Evolutionary conservation across 2,888 invertebrate species (phyloP), one percentile per base, ranked within the genome.

Genomic region (Petrolisthes cinctipes): DNA sequence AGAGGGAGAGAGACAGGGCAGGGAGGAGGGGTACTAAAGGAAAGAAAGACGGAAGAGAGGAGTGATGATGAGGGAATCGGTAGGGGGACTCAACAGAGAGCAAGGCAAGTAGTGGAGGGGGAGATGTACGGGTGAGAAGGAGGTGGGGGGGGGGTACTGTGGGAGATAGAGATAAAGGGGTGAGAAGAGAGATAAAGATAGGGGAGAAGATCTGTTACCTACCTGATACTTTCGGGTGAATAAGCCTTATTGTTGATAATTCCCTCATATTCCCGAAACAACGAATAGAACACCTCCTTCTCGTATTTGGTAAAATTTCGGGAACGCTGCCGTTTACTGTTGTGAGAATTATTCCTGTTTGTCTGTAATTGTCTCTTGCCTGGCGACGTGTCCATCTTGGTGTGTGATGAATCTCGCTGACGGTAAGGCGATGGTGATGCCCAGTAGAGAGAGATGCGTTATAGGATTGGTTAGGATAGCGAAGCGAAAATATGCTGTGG

Each of bases 281-380:
- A 78, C 4, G 86, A 23, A 57, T 86, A 86, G 73, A 86, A 86
- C 20, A 83, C 83, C 6, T 86, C 79, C 83, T 86, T 86, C 83
- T 86, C 86, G 71, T 86, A 83, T 71, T 83, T 83, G 11, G 86
- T 86, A 71, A 86, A 86, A 66, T 86, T 86, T 53, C 86, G 82
- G n/a, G 86, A 86, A 6, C 86, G 66, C 54, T 71, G 79, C 14
- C 86, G 76, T 17, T 86, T 86, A 17, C 54, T 37, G 37, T 2
- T 37, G 37, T 37, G 37, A 37, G 37, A 37, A 37, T 37, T 37
- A 37, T 37, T 61, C 20, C 66, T 61, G n/a, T 14, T 14, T 4
- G 66, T 14, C 54, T 54, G 37, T 61, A 9, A 23, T 71, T 66
- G 37, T 53, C 14, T 78, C 68, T 71, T 71, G 78, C 54, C 61